Evolutionary conservation across 2,888 invertebrate species (phyloP).

Genomic region (Agapostemon virescens): DNA sequence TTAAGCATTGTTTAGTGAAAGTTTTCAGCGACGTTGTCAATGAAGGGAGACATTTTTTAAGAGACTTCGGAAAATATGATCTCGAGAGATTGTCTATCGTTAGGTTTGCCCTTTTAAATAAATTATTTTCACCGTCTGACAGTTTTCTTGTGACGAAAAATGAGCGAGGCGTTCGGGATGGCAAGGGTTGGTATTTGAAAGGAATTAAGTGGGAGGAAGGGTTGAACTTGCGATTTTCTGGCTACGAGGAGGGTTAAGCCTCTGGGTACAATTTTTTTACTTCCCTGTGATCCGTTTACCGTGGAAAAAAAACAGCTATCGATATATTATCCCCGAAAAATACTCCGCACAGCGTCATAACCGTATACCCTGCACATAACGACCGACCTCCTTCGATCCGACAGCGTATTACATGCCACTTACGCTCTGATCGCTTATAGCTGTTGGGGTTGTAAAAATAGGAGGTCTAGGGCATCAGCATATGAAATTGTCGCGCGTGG

Average conservation of each 20-base stretch:
- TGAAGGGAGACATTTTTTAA: background rate
- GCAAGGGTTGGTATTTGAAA: background rate
- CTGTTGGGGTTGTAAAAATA: conserved; percentile 27
- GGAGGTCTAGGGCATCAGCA: background rate
- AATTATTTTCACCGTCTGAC: background rate
- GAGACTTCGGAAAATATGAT: background rate
- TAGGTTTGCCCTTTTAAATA: background rate
- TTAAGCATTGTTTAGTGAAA: background rate
- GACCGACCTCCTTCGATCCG: conserved; percentile 51
- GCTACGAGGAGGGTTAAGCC: background rate
- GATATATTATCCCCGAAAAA: conserved; percentile 37
- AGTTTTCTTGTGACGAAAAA: background rate
- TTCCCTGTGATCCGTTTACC: background rate
- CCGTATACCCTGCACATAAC: conserved; percentile 44
- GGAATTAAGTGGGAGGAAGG: background rate
- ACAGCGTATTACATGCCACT: conserved; percentile 42
- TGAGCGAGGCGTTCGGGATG: background rate
- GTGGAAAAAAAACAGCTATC: conserved; percentile 10
- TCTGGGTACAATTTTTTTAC: background rate
- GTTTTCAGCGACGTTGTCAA: background rate
- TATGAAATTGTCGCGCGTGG: conserved; percentile 7
- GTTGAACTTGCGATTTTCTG: background rate
- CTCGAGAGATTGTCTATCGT: background rate
- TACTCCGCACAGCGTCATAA: conserved; percentile 21
- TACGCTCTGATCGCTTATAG: conserved; percentile 30